These are phyloP conservation scores for Pentamera pediparva DNA, from an alignment of 53 echinoderm and acorn worm genomes.

Conservation along the genomic window DNA sequence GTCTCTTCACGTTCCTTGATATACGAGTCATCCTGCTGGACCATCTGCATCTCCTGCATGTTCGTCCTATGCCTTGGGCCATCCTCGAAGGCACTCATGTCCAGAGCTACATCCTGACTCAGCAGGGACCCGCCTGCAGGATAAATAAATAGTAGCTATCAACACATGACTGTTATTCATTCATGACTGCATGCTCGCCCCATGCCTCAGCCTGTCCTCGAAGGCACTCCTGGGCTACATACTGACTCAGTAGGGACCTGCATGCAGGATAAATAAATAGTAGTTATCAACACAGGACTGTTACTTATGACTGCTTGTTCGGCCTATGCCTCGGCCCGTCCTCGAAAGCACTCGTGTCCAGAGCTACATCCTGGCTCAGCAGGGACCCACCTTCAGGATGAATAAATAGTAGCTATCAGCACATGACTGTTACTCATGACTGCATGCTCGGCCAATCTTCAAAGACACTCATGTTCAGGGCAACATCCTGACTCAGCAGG, in stretches of 20 bases:
- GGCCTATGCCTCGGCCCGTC: slow-evolving; percentile 68
- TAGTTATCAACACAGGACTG: no score
- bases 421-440: background rate
- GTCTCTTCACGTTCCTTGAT: slow-evolving; percentile 89
- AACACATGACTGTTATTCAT: background rate
- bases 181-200: slow-evolving; percentile 19
- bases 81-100: slow-evolving; percentile 81
- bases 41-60: slow-evolving; percentile 74
- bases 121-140: slow-evolving; percentile 65
- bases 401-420: background rate
- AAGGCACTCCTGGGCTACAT: no score
- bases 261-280: no score
- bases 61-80: slow-evolving; percentile 58
- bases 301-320: slow-evolving; percentile 24
- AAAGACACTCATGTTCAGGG: no score
- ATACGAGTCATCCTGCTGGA: slow-evolving; percentile 84
- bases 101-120: slow-evolving; percentile 69
- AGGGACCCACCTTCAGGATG: slow-evolving; percentile 57
- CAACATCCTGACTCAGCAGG: no score
- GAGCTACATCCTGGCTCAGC: slow-evolving; percentile 64
- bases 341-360: slow-evolving; percentile 82
- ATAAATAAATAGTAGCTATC: background rate
- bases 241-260: no score
- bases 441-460: no score
- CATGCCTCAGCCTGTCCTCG: no score